Conservation (phyloP, 2,113 vertebrate genomes). For the Lepisosteus osseus region DNA sequence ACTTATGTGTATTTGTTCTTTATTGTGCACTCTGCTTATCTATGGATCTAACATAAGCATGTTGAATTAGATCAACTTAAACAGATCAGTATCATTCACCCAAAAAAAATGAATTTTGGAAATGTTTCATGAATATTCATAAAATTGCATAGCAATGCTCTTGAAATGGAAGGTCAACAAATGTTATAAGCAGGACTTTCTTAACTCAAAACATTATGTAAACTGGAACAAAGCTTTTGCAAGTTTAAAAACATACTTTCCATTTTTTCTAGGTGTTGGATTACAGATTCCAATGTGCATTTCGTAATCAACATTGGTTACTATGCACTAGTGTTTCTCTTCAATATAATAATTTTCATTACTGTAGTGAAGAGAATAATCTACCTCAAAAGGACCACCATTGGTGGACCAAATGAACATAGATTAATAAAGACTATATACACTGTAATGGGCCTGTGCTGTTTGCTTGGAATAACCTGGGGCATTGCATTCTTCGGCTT, state of each 20-base stretch:
- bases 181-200: too few species aligned
- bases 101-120: too few species aligned
- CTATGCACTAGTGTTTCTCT: constrained; percentile 54
- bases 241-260: neutral
- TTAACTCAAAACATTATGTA: too few species aligned
- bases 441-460: constrained; percentile 51
- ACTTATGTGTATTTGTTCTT: too few species aligned
- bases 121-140: too few species aligned
- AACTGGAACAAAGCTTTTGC: too few species aligned
- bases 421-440: constrained; percentile 1
- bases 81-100: too few species aligned
- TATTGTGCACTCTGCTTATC: too few species aligned
- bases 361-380: constrained; percentile 45
- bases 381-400: constrained; percentile 8
- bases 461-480: constrained; percentile 58
- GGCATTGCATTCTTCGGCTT: constrained; percentile 58
- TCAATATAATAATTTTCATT: constrained; percentile 52
- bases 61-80: too few species aligned
- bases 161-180: too few species aligned
- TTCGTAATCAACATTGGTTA: constrained; percentile 58
- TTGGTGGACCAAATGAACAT: rapidly evolving
- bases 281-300: constrained; percentile 39
- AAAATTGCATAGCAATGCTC: too few species aligned
- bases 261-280: constrained; percentile 58
- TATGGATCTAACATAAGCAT: too few species aligned